Base-by-base conservation (phyloP, 2,797 vertebrate species). In the Nasua narica region DNA sequence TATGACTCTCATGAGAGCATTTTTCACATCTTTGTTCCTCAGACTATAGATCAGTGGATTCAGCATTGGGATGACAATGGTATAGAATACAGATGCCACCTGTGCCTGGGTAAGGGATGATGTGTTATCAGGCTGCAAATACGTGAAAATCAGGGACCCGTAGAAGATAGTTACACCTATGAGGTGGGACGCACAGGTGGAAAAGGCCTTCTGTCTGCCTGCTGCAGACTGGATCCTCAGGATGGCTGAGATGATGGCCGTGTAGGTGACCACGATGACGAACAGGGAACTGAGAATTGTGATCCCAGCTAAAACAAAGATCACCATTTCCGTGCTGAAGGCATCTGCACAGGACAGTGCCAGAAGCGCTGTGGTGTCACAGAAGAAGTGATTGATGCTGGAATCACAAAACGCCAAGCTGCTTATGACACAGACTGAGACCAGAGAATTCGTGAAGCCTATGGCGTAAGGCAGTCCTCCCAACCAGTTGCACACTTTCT, bases 41-140 rank as follows among this genome's bases (percentile, higher is more conserved):
- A 97, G 52, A 78, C 95, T 97, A 3, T 97, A 98, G 74, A 97
- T 96, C 2, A 96, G 43, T 0, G 96, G 95, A 15, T 97, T 96
- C 18, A 97, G n/a, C 97, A 95, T 93, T 1, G 97, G 90, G 9
- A 90, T 96, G 32, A 97, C 48, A 15, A 94, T 91, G 23, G 94
- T 97, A 40, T 97, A 98, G 32, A 98, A 89, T 0, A 97, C 94
- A 14, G 97, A 96, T 3, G 97, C 95, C 3, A 60, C 77, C 35
- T 97, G 97, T 0, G 95, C 93, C 35, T 97, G 96, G 2, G 77
- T 95, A 16, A 97, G 70, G 69, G 91, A 93, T 7, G 54, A 69
- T 3, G 78, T 91, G 54, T 87, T 90, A 19, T 94, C 95, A 7
- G 95, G 96, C 65, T 94, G 91, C 67, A 98, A 15, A 56, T 97